phyloP scores from a whole-genome alignment of 2,888 invertebrate species.

The Micropterix aruncella region DNA sequence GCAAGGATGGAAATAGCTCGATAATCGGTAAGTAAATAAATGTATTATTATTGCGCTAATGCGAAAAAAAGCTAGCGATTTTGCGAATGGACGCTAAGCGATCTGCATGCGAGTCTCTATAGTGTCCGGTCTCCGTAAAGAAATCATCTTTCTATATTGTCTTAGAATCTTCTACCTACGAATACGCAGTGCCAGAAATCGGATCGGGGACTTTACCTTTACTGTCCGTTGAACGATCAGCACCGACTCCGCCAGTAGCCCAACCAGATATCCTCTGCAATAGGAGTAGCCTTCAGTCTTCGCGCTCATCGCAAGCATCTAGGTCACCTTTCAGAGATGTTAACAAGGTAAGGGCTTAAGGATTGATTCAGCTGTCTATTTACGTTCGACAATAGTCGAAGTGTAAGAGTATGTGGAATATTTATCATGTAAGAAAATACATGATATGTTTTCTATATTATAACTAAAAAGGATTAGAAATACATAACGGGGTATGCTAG shows the following conservation, averaged over 20 bases:
- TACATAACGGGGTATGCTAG: too few species aligned
- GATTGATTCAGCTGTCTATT: too few species aligned
- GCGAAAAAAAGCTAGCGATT: neutral
- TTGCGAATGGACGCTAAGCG: neutral
- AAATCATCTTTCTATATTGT: neutral
- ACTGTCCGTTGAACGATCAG: constrained; percentile 34
- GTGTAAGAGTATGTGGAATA: too few species aligned
- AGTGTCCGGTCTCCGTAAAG: neutral
- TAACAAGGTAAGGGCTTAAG: constrained; percentile 39
- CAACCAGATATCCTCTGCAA: constrained; percentile 13
- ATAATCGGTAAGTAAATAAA: constrained; percentile 23
- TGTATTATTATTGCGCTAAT: too few species aligned
- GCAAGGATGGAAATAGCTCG: constrained; percentile 30
- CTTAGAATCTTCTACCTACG: constrained; percentile 57
- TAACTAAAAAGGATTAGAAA: too few species aligned
- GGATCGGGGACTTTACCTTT: constrained; percentile 56
- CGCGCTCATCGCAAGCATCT: constrained; percentile 23
- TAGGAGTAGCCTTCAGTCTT: constrained; percentile 21
- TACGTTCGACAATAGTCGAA: too few species aligned
- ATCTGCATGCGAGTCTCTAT: neutral
- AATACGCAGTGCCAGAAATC: constrained; percentile 66
- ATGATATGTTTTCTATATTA: too few species aligned
- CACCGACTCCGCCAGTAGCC: constrained; percentile 23
- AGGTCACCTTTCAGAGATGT: constrained; percentile 27
- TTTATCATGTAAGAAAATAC: too few species aligned